Conservation (phyloP, 64 coral and sea anemone genomes). For the Montipora cactus region DNA sequence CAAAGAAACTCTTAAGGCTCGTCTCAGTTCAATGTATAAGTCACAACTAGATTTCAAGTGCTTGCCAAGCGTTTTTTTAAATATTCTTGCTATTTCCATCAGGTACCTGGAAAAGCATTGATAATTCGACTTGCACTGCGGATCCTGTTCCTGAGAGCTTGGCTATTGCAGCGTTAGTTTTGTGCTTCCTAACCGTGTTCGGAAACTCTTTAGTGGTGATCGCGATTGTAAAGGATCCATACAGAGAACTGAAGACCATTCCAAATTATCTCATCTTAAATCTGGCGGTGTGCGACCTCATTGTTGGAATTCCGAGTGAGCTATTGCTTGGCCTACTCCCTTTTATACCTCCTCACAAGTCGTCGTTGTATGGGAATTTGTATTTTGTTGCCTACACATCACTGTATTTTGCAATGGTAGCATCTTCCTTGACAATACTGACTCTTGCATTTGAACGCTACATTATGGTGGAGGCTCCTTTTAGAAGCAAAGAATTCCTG, state of each 20-base stretch:
- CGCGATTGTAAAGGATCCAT: conserved; percentile 71
- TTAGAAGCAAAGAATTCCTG: conserved; percentile 19
- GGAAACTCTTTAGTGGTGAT: conserved; percentile 82
- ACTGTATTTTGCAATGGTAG: conserved; percentile 53
- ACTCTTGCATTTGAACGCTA: conserved; percentile 69
- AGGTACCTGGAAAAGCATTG: neutral
- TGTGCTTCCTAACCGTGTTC: conserved; percentile 64
- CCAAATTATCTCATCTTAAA: conserved; percentile 83
- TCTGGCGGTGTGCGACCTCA: conserved; percentile 79
- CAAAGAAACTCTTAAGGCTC: no score
- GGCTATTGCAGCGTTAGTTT: neutral
- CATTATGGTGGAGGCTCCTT: conserved; percentile 33
- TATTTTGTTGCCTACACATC: conserved; percentile 29
- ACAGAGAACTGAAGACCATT: conserved; percentile 83
- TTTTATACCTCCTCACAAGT: neutral
- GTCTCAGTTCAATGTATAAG: no score
- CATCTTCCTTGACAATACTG: conserved; percentile 75
- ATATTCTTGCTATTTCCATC: neutral
- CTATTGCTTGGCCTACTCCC: conserved; percentile 59
- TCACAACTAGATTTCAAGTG: no score
- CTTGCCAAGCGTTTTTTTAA: neutral
- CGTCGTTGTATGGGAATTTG: neutral
- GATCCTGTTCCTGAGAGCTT: neutral
- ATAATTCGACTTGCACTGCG: neutral
- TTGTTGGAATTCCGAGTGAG: conserved; percentile 74